Evolutionary conservation across 2,113 vertebrate genomes (phyloP).

Genomic region (Apistogramma diplotaenia): DNA sequence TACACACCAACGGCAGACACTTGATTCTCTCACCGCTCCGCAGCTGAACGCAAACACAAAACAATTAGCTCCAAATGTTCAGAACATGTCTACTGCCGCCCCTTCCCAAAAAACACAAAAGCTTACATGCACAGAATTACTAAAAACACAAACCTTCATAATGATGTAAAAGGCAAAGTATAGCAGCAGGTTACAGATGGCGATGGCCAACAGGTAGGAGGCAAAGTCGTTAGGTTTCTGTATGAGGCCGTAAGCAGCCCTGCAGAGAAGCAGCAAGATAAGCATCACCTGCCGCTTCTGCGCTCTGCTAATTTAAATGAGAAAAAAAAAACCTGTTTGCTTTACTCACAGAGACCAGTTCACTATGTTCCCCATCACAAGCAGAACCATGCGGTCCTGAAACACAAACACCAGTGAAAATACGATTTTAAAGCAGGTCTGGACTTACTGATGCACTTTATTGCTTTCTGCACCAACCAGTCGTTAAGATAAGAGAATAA

Average conservation of each 20-base stretch:
- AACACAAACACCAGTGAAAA: neutral
- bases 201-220: conserved; percentile 95
- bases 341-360: conserved; percentile 98
- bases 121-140: neutral
- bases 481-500: neutral
- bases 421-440: neutral
- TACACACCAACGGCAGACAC: conserved; percentile 88
- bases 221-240: conserved; percentile 93
- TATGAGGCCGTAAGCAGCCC: conserved; percentile 92
- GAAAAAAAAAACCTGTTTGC: neutral
- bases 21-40: conserved; percentile 87
- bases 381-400: conserved; percentile 95
- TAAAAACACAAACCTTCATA: conserved; percentile 86
- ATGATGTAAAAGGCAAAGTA: conserved; percentile 99
- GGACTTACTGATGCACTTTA: neutral
- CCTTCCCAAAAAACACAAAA: too few relatives aligned
- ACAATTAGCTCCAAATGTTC: too few relatives aligned
- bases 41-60: conserved; percentile 53
- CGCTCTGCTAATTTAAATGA: neutral
- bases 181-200: conserved; percentile 97
- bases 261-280: conserved; percentile 43
- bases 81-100: too few relatives aligned
- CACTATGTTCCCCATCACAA: conserved; percentile 96
- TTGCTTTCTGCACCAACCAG: neutral
- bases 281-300: neutral